A percentile compares a stretch with the other conserved stretches of the same genome.
These are phyloP conservation scores for Dugesia japonica DNA, from an alignment of 2,888 invertebrate genomes.

Conservation along the genomic window DNA sequence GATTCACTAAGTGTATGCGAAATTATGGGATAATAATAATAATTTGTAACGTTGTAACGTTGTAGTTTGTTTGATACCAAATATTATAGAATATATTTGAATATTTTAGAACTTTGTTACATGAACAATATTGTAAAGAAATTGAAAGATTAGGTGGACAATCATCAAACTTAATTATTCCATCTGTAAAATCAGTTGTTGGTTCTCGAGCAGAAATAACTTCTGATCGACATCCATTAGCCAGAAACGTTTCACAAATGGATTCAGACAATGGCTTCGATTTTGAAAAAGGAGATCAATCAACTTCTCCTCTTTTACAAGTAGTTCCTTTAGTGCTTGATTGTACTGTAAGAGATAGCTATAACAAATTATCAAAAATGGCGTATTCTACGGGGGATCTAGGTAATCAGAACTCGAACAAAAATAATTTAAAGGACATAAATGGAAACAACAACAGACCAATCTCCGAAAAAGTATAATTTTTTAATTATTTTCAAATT, in stretches of 20 bases:
- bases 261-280: not conserved
- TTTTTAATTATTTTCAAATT: not conserved
- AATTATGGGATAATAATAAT: too few relatives aligned
- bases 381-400: not conserved
- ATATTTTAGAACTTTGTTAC: not conserved
- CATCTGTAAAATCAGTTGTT: not conserved
- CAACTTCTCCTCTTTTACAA: not conserved
- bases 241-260: not conserved
- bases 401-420: not conserved
- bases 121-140: constrained; percentile 16
- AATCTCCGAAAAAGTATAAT: not conserved
- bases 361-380: constrained; percentile 12
- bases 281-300: not conserved
- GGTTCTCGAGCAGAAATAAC: constrained; percentile 9
- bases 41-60: too few relatives aligned
- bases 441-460: constrained; percentile 1
- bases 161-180: not conserved
- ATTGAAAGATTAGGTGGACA: not conserved
- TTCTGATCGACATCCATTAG: not conserved
- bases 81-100: not conserved
- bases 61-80: too few relatives aligned
- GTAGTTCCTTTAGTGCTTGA: not conserved
- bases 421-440: not conserved
- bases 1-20: too few relatives aligned
- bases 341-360: not conserved